These are phyloP conservation scores for Lucifuga dentata DNA, from an alignment of 2,113 vertebrate genomes.

Conservation along the genomic window DNA sequence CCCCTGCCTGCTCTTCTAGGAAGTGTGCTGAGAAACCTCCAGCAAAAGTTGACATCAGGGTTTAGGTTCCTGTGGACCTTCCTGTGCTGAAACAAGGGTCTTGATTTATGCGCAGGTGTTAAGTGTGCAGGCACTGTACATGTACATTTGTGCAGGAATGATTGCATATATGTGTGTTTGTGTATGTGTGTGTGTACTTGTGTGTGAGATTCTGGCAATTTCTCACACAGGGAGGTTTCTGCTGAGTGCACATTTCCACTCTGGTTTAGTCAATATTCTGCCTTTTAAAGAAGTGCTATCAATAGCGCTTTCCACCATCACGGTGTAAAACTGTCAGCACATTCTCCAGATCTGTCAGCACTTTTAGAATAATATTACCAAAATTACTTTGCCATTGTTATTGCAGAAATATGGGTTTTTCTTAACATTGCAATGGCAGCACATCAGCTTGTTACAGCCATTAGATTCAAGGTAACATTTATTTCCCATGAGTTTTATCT, in stretches of 20 bases:
- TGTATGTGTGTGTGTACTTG: not conserved
- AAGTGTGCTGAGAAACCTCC: constrained; percentile 70
- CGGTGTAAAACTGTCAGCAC: constrained; percentile 69
- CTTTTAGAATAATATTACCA: constrained; percentile 58
- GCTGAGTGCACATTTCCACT: constrained; percentile 78
- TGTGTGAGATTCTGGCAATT: constrained; percentile 57
- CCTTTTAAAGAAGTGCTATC: constrained; percentile 71
- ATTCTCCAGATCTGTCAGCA: constrained; percentile 66
- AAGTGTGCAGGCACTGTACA: not conserved
- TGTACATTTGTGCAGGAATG: not conserved
- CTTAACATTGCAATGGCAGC: constrained; percentile 43
- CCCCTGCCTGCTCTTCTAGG: constrained; percentile 37
- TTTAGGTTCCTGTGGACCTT: constrained; percentile 74
- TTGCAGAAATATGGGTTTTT: constrained; percentile 42
- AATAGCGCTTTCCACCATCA: constrained; percentile 73
- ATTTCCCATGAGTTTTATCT: constrained; percentile 28
- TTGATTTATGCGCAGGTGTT: constrained; percentile 47
- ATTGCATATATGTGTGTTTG: constrained; percentile 4
- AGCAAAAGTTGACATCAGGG: constrained; percentile 19
- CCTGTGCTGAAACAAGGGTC: constrained; percentile 66
- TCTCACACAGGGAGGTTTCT: constrained; percentile 66
- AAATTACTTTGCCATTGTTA: constrained; percentile 60
- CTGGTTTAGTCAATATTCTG: constrained; percentile 58
- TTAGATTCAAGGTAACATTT: constrained; percentile 44
- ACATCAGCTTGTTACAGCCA: constrained; percentile 41